A percentile compares a stretch with the other conserved stretches of the same genome.
Evolutionary conservation across 2,888 invertebrate genomes (phyloP).

Genomic region (Tricholauxania praeusta): DNA sequence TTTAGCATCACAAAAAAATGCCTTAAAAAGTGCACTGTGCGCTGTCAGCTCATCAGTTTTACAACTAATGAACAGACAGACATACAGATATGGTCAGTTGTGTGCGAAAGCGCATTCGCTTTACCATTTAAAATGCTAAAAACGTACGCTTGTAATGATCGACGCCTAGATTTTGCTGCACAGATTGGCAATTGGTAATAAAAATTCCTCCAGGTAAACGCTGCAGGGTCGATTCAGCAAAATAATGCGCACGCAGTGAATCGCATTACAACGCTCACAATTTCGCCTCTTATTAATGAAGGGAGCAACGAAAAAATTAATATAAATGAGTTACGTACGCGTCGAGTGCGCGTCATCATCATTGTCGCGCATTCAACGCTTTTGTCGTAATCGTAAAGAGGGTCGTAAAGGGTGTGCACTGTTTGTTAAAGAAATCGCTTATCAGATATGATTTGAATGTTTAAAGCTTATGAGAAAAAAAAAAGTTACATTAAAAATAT

Average conservation of each 20-base stretch:
- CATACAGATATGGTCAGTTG: neutral
- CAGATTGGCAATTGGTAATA: slow-evolving; percentile 14
- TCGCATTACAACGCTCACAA: slow-evolving; percentile 19
- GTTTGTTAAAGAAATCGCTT: no score
- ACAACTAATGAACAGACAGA: neutral
- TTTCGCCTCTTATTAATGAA: slow-evolving; percentile 34
- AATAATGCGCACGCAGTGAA: slow-evolving; percentile 20
- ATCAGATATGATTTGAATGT: no score
- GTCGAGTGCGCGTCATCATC: neutral
- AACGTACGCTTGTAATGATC: slow-evolving; percentile 39
- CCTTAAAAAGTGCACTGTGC: no score
- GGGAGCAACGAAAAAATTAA: slow-evolving; percentile 31
- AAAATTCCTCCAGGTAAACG: slow-evolving; percentile 5
- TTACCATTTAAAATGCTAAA: slow-evolving; percentile 32
- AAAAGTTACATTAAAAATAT: no score
- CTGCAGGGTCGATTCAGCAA: slow-evolving; percentile 20
- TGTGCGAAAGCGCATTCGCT: neutral
- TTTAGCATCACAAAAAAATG: no score
- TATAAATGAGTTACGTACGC: slow-evolving; percentile 31
- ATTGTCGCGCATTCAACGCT: no score
- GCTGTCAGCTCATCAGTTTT: neutral
- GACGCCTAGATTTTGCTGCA: slow-evolving; percentile 35
- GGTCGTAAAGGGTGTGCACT: no score
- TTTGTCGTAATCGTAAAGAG: no score
- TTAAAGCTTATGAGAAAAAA: no score